A percentile compares a stretch with the other conserved stretches of the same genome.
phyloP scores from a whole-genome alignment of 2,797 vertebrate species.

The Lagocephalus sceleratus region DNA sequence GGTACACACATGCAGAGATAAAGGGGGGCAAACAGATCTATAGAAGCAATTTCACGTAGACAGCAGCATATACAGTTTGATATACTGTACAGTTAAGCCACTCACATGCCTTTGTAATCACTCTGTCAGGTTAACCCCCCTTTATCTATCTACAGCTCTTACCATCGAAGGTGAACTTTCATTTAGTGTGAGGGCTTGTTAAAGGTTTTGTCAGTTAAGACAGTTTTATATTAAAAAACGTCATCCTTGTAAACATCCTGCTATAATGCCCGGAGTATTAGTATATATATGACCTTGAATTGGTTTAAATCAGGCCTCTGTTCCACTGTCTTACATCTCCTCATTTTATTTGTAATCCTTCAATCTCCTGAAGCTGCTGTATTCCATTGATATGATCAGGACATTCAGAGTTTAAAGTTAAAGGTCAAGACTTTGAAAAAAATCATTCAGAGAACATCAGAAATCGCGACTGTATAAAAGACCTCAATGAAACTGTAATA shows the following conservation, averaged over 20 bases:
- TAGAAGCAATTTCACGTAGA: slow-evolving; percentile 29
- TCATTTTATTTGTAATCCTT: slow-evolving; percentile 46
- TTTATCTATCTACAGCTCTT: slow-evolving; percentile 30
- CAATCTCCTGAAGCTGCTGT: slow-evolving; percentile 28
- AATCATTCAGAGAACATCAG: not conserved
- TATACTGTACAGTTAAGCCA: slow-evolving; percentile 10
- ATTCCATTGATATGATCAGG: slow-evolving; percentile 32
- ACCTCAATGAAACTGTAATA: slow-evolving; percentile 1
- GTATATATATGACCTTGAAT: slow-evolving; percentile 50
- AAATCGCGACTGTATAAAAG: not conserved
- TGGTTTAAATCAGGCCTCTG: slow-evolving; percentile 34
- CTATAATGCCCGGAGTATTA: slow-evolving; percentile 33
- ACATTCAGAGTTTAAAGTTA: slow-evolving; percentile 31
- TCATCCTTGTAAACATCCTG: slow-evolving; percentile 32
- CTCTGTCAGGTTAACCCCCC: slow-evolving; percentile 49
- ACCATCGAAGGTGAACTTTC: slow-evolving; percentile 34
- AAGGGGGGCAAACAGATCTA: slow-evolving; percentile 32
- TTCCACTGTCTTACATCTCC: slow-evolving; percentile 24
- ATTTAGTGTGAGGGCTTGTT: slow-evolving; percentile 56
- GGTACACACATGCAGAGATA: slow-evolving; percentile 41
- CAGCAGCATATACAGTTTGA: slow-evolving; percentile 21
- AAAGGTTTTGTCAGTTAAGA: slow-evolving; percentile 53
- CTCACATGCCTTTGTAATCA: slow-evolving; percentile 49
- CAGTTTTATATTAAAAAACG: slow-evolving; percentile 50
- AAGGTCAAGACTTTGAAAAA: slow-evolving; percentile 25